phyloP scores from a whole-genome alignment of 2,888 invertebrate species.

The Caenorhabditis wallacei region DNA sequence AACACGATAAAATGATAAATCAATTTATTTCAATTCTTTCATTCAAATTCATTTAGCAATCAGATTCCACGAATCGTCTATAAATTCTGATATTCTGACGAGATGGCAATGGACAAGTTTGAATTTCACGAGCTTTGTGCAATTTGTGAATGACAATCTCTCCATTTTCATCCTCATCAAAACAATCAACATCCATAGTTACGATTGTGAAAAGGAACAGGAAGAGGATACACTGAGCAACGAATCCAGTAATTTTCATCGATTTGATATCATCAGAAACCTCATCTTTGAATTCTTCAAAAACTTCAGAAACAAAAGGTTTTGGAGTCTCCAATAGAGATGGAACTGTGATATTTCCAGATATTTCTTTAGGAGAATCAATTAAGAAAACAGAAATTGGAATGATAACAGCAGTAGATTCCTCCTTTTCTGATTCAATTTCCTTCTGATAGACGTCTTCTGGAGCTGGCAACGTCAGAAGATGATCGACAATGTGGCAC shows the following conservation, averaged over 20 bases:
- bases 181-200: slow-evolving; percentile 34
- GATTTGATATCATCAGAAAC: slow-evolving; percentile 5
- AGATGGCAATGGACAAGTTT: slow-evolving; percentile 32
- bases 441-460: slow-evolving; percentile 21
- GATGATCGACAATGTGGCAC: not conserved
- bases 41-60: slow-evolving; percentile 21
- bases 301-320: not conserved
- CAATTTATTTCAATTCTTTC: not conserved
- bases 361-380: not conserved
- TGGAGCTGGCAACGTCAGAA: slow-evolving; percentile 31
- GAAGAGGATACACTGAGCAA: slow-evolving; percentile 45
- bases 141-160: slow-evolving; percentile 2
- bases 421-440: not conserved
- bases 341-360: slow-evolving; percentile 1
- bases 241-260: slow-evolving; percentile 34
- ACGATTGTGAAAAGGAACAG: slow-evolving; percentile 25
- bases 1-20: too few relatives aligned
- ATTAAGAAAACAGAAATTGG: not conserved
- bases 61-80: slow-evolving; percentile 3
- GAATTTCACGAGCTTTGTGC: slow-evolving; percentile 38
- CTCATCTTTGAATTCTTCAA: slow-evolving; percentile 10
- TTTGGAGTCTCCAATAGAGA: slow-evolving; percentile 3
- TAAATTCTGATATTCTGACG: slow-evolving; percentile 14
- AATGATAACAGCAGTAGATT: not conserved
- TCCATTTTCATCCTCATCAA: not conserved